These are phyloP conservation scores for Poeciliopsis gracilis DNA, from an alignment of 2,797 vertebrate species.

Conservation along the genomic window DNA sequence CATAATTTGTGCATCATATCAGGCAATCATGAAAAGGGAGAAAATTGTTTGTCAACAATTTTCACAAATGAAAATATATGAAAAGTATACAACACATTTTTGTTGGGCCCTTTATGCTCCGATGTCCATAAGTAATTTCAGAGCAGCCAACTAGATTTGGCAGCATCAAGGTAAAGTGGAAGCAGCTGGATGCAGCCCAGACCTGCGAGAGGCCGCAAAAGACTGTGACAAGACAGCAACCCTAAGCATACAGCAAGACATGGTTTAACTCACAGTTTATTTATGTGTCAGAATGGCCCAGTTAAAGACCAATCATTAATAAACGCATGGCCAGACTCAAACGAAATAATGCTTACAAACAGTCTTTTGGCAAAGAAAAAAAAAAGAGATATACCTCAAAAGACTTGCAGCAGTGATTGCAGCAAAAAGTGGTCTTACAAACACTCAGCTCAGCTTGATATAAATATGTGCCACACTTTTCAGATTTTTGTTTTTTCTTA, in stretches of 20 bases:
- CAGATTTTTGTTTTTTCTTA: not conserved
- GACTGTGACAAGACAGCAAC: not conserved
- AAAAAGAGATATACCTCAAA: not conserved
- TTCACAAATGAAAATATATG: not conserved
- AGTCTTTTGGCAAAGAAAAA: not conserved
- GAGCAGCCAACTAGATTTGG: not conserved
- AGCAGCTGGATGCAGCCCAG: not conserved
- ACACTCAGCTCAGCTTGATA: not conserved
- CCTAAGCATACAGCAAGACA: not conserved
- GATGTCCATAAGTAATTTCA: not conserved
- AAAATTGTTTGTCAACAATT: not conserved
- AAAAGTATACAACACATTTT: not conserved
- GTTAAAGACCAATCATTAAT: not conserved
- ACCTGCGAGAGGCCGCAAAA: not conserved
- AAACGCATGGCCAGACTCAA: not conserved
- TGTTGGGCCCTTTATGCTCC: not conserved
- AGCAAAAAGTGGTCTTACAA: not conserved
- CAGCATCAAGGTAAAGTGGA: not conserved
- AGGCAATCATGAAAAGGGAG: not conserved
- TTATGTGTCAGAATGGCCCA: not conserved
- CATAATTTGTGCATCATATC: not conserved
- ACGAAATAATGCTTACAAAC: not conserved
- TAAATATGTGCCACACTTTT: not conserved
- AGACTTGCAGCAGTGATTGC: not conserved
- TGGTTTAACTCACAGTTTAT: not conserved